Percentiles rank a stretch among this genome's conserved stretches.
phyloP scores from a whole-genome alignment of 2,113 vertebrate genomes.

The Passer montanus region DNA sequence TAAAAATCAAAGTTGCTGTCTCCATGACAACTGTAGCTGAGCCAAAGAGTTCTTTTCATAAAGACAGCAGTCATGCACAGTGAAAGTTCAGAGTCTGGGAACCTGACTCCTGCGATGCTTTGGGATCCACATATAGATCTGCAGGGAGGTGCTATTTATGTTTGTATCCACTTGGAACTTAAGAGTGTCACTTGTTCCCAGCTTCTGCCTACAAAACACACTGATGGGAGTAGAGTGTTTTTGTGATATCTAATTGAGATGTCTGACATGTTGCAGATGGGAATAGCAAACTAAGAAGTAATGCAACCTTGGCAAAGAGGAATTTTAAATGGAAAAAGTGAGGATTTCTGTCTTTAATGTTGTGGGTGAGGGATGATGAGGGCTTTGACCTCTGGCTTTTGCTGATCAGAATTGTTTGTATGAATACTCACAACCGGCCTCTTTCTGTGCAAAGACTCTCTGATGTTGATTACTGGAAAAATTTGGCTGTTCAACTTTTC shows the following conservation, averaged over 20 bases:
- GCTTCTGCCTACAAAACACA: not conserved
- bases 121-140: conserved; percentile 35
- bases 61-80: conserved; percentile 27
- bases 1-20: conserved; percentile 57
- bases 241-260: not conserved
- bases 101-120: conserved; percentile 20
- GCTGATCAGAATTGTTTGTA: not conserved
- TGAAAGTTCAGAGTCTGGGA: conserved; percentile 53
- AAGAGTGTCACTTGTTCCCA: conserved; percentile 14
- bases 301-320: not conserved
- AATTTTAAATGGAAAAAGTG: not conserved
- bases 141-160: conserved; percentile 51
- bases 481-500: not conserved
- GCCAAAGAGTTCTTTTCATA: conserved; percentile 36
- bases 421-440: not conserved
- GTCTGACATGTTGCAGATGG: conserved; percentile 38
- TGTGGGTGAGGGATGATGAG: not conserved
- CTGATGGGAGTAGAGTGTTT: conserved; percentile 1
- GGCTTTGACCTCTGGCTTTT: not conserved
- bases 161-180: conserved; percentile 28
- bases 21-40: conserved; percentile 48
- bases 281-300: not conserved
- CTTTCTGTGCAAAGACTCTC: not conserved
- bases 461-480: not conserved
- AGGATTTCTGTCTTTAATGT: not conserved